phyloP scores from a whole-genome alignment of 2,113 vertebrate genomes.

The Passer domesticus region DNA sequence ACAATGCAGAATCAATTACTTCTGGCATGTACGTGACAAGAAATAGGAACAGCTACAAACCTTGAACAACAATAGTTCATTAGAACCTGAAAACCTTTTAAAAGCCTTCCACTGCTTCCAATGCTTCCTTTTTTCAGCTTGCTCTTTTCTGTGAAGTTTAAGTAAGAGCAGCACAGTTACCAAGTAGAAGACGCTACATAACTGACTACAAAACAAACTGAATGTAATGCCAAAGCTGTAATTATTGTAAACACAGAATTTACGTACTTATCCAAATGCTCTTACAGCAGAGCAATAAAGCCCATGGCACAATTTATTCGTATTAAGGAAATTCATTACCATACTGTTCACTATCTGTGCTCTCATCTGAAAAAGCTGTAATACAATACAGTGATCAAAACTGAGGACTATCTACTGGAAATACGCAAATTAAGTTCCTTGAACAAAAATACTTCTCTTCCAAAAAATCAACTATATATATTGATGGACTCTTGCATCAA shows the following conservation, averaged over 20 bases:
- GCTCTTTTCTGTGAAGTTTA: neutral
- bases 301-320: neutral
- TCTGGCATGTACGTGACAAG: neutral
- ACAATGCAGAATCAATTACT: neutral
- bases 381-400: neutral
- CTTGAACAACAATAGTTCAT: neutral
- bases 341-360: neutral
- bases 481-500: neutral
- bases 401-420: neutral
- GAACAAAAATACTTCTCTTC: neutral
- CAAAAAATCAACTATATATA: neutral
- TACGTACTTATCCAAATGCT: neutral
- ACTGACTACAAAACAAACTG: neutral
- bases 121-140: neutral
- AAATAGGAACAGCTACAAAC: neutral
- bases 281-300: neutral
- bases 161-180: neutral
- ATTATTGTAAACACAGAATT: neutral
- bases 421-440: neutral
- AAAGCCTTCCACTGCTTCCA: neutral
- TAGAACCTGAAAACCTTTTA: neutral
- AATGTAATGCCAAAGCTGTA: neutral
- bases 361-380: neutral
- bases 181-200: neutral
- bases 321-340: neutral